Evolutionary conservation across 1,140 invertebrate genomes (phyloP), one percentile per base, ranked within the genome.

Genomic region (Parapsyche elsis): DNA sequence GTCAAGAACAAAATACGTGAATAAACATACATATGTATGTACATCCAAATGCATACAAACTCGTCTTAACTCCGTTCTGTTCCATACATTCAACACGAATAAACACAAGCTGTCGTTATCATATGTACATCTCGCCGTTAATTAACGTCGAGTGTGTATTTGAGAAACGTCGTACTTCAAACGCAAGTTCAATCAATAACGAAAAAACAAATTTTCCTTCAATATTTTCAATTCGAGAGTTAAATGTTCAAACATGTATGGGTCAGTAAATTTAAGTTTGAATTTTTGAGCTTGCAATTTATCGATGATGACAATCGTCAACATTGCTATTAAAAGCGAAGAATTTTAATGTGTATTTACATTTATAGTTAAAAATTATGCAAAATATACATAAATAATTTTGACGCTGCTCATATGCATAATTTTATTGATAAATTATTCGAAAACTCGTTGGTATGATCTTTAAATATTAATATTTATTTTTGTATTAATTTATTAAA

Each of bases 121-220:
- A 30, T 67, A n/a, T n/a, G n/a, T n/a, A 67, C 24, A 67, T 67
- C 64, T 26, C 24, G 64, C 26, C 64, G 64, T 67, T 67, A 67
- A 67, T 67, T 67, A 67, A 67, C 64, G 64, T 67, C 64, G 10
- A 38, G 30, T 38, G 30, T 23, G 24, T 67, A 26, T 67, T 67
- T 67, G 64, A 67, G 64, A 67, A 67, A 26, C 64, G 5, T 12
- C 23, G 64, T 26, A 16, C 16, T 26, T 67, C 12, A 67, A 67
- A 24, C 9, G 7, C 30, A 7, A 1, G 30, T 38, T 38, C 7
- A 38, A 38, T 38, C 7, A 38, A 38, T 38, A 38, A 38, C 1
- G 7, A 38, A 4, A 7, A 38, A 38, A 38, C 30, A 7, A 38
- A 38, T 38, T 4, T 38, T 38, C 1, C 7, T 38, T 38, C 30